Evolutionary conservation across 2,888 invertebrate genomes (phyloP).

Genomic region (Boloria euphrosyne): DNA sequence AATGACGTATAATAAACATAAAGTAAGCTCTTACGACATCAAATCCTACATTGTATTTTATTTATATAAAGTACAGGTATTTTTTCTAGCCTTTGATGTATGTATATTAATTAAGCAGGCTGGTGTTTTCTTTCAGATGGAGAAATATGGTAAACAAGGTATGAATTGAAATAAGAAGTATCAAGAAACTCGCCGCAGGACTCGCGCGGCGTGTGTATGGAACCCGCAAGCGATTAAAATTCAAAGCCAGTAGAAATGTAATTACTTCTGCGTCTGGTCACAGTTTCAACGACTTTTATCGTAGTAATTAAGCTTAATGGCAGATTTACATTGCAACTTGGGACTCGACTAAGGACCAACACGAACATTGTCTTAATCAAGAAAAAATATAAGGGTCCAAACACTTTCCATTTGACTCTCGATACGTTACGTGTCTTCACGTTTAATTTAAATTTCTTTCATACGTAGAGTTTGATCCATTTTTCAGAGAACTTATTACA

Average conservation of each 20-base stretch:
- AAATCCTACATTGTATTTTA: background rate
- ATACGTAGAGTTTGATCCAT: no score
- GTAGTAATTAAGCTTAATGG: slow-evolving; percentile 74
- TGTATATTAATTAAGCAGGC: slow-evolving; percentile 23
- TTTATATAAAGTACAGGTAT: background rate
- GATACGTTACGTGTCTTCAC: background rate
- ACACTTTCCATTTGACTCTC: slow-evolving; percentile 2
- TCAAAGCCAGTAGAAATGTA: slow-evolving; percentile 78
- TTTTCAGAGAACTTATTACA: no score
- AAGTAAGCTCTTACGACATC: background rate
- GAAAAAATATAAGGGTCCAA: slow-evolving; percentile 12
- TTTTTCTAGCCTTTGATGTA: slow-evolving; percentile 19
- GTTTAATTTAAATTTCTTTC: background rate
- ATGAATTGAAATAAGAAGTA: slow-evolving; percentile 32
- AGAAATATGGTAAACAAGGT: slow-evolving; percentile 29
- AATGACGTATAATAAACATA: no score
- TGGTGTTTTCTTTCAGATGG: slow-evolving; percentile 22
- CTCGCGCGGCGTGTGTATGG: slow-evolving; percentile 18
- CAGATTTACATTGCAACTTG: slow-evolving; percentile 63
- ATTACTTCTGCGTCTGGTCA: slow-evolving; percentile 74
- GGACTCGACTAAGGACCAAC: slow-evolving; percentile 32
- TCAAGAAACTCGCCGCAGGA: slow-evolving; percentile 27
- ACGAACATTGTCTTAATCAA: slow-evolving; percentile 31
- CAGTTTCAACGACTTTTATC: slow-evolving; percentile 70
- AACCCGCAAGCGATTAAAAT: slow-evolving; percentile 65